phyloP scores from a whole-genome alignment of 2,113 vertebrate species.

The Rhadina sibilatrix region DNA sequence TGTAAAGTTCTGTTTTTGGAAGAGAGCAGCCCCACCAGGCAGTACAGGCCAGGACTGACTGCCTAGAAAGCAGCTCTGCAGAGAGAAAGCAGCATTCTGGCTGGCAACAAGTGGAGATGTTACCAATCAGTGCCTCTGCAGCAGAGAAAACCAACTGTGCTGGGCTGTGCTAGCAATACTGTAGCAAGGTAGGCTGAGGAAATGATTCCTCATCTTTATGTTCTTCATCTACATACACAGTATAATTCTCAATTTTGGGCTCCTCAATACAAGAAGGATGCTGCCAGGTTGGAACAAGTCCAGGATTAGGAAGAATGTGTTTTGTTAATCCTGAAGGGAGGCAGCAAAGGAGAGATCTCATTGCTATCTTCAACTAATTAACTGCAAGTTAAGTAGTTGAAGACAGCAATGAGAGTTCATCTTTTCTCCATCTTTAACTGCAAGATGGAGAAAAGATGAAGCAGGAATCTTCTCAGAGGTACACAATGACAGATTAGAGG shows the following conservation, averaged over 20 bases:
- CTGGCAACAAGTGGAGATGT: neutral
- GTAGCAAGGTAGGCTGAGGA: neutral
- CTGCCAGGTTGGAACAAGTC: neutral
- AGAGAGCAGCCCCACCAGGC: rapidly evolving
- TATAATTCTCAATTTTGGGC: neutral
- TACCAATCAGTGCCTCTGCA: neutral
- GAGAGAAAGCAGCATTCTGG: neutral
- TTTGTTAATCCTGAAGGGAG: neutral
- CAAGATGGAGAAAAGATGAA: neutral
- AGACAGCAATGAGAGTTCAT: no score
- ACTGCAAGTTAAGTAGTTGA: no score
- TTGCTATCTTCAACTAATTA: neutral
- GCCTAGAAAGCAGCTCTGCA: neutral
- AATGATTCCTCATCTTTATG: neutral
- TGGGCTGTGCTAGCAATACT: neutral
- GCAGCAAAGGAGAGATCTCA: neutral
- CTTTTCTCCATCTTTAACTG: no score
- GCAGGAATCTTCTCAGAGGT: neutral
- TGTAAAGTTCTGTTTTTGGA: neutral
- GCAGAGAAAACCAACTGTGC: neutral
- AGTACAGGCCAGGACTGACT: neutral
- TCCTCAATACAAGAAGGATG: neutral
- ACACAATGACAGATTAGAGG: neutral
- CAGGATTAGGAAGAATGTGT: neutral
- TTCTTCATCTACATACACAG: neutral